phyloP scores from a whole-genome alignment of 2,113 vertebrate genomes.

The Rattus norvegicus region DNA sequence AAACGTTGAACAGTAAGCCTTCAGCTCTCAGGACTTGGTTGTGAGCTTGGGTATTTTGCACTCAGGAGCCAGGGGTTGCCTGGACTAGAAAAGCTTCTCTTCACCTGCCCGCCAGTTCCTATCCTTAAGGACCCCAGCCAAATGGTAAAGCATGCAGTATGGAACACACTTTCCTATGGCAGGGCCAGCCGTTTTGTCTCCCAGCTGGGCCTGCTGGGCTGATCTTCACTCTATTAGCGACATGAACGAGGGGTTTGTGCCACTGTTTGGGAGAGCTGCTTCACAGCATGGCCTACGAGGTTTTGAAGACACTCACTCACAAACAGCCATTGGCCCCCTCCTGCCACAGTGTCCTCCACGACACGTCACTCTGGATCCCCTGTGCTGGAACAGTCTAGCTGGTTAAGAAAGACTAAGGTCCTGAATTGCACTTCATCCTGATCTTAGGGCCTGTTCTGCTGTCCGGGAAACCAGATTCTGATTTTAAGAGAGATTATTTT shows the following conservation, averaged over 20 bases:
- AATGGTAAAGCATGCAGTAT: neutral
- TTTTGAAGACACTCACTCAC: neutral
- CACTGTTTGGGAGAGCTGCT: neutral
- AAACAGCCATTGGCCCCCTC: neutral
- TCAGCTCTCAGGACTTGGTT: neutral
- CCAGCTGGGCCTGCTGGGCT: neutral
- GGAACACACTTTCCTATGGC: neutral
- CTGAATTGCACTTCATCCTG: neutral
- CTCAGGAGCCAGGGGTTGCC: neutral
- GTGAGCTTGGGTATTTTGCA: neutral
- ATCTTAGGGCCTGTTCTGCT: neutral
- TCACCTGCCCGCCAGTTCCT: neutral
- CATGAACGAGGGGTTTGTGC: neutral
- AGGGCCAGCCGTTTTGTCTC: neutral
- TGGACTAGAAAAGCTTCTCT: neutral
- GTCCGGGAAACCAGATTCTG: neutral
- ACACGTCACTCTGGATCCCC: neutral
- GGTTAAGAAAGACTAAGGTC: neutral
- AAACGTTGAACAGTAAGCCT: neutral
- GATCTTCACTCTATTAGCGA: neutral
- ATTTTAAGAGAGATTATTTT: neutral
- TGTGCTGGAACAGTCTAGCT: neutral
- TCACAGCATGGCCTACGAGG: neutral
- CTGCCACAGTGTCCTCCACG: neutral
- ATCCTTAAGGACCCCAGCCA: neutral